Percentiles rank a stretch among this genome's conserved stretches.
These are phyloP conservation scores for Ianthella basta DNA, from an alignment of 37 sponge, comb jelly and placozoan genomes.

Conservation along the genomic window DNA sequence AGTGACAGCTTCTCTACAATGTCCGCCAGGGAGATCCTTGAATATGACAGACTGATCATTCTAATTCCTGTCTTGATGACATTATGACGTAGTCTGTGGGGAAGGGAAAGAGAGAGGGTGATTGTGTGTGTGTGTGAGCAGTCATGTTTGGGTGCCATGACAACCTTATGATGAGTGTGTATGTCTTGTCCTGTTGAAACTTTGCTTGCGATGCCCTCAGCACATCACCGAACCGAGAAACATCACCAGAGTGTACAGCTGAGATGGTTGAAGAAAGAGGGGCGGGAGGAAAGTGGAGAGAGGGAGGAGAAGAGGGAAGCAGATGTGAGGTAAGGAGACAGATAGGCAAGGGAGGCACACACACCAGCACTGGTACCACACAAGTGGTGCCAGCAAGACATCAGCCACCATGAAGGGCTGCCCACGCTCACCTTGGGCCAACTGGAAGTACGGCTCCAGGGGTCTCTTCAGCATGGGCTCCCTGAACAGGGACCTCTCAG, in stretches of 20 bases:
- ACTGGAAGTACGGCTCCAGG: constrained; percentile 87
- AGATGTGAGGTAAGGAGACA: background rate
- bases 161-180: constrained; percentile 85
- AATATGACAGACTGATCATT: constrained; percentile 84
- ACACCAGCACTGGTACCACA: background rate
- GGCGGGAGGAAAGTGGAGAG: background rate
- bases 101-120: background rate
- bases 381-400: background rate
- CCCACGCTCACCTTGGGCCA: constrained; percentile 73
- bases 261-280: background rate
- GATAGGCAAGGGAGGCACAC: background rate
- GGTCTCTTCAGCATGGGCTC: constrained; percentile 84
- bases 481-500: constrained; percentile 87
- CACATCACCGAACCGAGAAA: constrained; percentile 75
- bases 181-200: constrained; percentile 87
- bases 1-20: constrained; percentile 88
- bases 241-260: constrained; percentile 94
- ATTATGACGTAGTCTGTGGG: constrained; percentile 80
- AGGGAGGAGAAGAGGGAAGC: background rate
- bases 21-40: constrained; percentile 89
- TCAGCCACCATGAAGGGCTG: background rate
- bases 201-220: constrained; percentile 61
- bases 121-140: too few species aligned
- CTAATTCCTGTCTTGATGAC: constrained; percentile 98
- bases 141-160: too few species aligned